Percentiles rank a stretch among this genome's conserved stretches.
phyloP scores from a whole-genome alignment of 2,888 invertebrate genomes.

The Drosophila heteroneura region DNA sequence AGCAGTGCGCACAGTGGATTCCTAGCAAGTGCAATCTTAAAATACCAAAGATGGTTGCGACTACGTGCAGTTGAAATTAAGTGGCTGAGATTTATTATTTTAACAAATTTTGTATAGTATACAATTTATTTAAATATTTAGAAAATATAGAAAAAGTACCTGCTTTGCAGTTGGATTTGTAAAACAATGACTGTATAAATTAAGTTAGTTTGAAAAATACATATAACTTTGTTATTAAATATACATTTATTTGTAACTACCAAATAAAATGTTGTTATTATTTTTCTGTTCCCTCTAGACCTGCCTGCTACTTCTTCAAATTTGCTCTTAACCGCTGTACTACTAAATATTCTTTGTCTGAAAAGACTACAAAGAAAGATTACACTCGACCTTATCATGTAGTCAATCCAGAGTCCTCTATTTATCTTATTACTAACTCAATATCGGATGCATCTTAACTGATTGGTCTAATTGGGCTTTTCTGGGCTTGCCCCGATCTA shows the following conservation, averaged over 20 bases:
- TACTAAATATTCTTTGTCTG: not conserved
- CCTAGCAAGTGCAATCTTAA: no score
- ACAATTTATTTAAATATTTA: not conserved
- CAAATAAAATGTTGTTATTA: not conserved
- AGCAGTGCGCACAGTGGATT: slow-evolving; percentile 36
- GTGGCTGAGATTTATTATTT: not conserved
- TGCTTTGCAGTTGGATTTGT: not conserved
- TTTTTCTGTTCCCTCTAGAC: not conserved
- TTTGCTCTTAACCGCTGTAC: not conserved
- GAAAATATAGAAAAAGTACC: not conserved
- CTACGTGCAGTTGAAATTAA: not conserved
- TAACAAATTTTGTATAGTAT: not conserved
- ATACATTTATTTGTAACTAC: not conserved
- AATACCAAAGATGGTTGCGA: not conserved
- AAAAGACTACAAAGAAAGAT: not conserved
- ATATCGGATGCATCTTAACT: not conserved
- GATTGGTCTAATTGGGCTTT: not conserved
- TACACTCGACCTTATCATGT: not conserved
- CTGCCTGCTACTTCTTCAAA: not conserved
- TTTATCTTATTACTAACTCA: not conserved
- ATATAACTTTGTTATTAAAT: not conserved
- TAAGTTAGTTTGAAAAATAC: not conserved
- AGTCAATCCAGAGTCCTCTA: not conserved
- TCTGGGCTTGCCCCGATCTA: not conserved
- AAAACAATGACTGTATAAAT: not conserved